These are phyloP conservation scores for Microtus ochrogaster DNA, from an alignment of 2,113 vertebrate genomes.

Conservation along the genomic window DNA sequence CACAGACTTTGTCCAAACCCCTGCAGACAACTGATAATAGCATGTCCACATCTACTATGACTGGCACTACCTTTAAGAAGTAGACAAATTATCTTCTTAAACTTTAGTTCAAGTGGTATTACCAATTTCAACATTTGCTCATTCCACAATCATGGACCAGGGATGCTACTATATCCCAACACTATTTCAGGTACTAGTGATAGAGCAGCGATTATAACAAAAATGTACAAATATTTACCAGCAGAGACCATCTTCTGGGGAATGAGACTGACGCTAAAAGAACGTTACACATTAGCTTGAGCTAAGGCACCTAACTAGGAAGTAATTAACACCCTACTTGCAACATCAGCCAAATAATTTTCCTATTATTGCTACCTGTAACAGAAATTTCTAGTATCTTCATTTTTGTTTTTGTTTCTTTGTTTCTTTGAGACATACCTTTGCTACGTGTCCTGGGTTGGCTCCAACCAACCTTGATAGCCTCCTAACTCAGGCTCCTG, in stretches of 20 bases:
- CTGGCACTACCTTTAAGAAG: neutral
- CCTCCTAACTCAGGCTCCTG: neutral
- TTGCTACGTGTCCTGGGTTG: neutral
- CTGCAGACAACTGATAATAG: neutral
- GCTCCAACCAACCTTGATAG: neutral
- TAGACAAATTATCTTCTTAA: neutral
- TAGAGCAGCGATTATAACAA: neutral
- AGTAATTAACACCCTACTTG: neutral
- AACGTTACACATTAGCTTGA: neutral
- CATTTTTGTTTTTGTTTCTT: neutral
- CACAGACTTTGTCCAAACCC: neutral
- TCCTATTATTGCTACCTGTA: neutral
- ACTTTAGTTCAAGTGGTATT: neutral
- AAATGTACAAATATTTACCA: neutral
- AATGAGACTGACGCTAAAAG: neutral
- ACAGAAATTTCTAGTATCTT: neutral
- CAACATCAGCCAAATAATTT: neutral
- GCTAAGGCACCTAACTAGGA: neutral
- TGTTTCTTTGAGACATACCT: neutral
- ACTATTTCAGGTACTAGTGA: neutral
- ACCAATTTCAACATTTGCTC: conserved; percentile 11
- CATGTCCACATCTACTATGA: neutral
- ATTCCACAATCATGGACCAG: neutral
- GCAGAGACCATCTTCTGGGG: neutral
- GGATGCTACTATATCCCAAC: neutral